Evolutionary conservation across 2,888 invertebrate species (phyloP), one percentile per base, ranked within the genome.

Genomic region (Chaetogeoica ovagalla): DNA sequence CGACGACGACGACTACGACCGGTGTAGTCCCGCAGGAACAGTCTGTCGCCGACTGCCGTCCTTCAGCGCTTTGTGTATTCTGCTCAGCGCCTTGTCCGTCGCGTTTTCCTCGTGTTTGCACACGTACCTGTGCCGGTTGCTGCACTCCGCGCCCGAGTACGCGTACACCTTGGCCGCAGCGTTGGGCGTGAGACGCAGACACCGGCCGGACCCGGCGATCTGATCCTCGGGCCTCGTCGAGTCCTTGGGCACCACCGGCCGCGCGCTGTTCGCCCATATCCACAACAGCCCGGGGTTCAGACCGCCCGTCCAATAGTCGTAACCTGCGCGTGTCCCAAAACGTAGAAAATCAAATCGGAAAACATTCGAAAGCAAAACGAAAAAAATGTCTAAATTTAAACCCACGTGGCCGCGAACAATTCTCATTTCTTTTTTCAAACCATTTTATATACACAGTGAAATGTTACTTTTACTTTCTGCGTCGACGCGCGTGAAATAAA

Each of bases 201-300:
- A 94, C 82, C 94, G 88, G 0, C 93, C 93, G 43, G 89, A 89
- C 23, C 92, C 93, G 68, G 86, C 85, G 60, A 90, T 90, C 11
- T 81, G 82, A 72, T 85, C 84, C 69, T 88, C 87, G 8, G 84
- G 83, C n/a, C 87, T 85, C 7, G 81, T 82, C n/a, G 83, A 83
- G 52, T 83, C 83, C 21, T 84, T 84, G 37, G 84, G 83, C 5
- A 84, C 82, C 57, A 94, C 91, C 0, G 94, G 93, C 82, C 91
- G 89, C 1, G 93, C 94, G 52, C 92, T 93, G 85, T 92, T 92
- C 19, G 94, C 90, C 94, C 94, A 94, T 85, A 94, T 94, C 94
- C 94, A 94, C 73, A 94, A 87, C 19, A 94, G 88, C 1, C 94
- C 94, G 0, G 94, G 94, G 87, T 94, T 94, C 81, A 94, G 87